These are phyloP conservation scores for Hyposmocoma kahamanoa DNA, from an alignment of 1,140 invertebrate species.

Conservation along the genomic window DNA sequence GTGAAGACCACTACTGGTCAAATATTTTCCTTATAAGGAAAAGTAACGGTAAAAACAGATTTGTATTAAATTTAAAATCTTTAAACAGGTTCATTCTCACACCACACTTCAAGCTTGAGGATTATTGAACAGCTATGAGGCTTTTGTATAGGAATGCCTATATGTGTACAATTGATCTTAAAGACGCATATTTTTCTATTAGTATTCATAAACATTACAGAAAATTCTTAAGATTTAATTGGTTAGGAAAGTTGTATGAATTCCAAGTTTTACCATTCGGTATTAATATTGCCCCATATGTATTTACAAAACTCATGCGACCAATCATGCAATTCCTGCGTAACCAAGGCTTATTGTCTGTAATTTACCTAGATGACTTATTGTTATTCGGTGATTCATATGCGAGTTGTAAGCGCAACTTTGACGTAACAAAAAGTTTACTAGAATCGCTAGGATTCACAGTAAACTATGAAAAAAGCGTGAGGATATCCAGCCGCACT, in stretches of 20 bases:
- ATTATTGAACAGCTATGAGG: constrained; percentile 3
- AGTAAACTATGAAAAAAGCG: constrained; percentile 5
- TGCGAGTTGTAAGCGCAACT: background rate
- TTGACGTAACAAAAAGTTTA: background rate
- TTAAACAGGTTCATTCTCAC: background rate
- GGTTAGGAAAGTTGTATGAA: constrained; percentile 1
- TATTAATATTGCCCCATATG: background rate
- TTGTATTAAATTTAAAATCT: constrained; percentile 3
- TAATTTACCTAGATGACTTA: constrained; percentile 1
- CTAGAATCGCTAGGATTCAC: constrained; percentile 4
- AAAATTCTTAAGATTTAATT: constrained; percentile 6
- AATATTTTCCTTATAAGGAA: constrained; percentile 1
- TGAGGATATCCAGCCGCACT: background rate
- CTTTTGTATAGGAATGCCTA: background rate
- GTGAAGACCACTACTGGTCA: constrained; percentile 10
- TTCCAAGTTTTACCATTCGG: constrained; percentile 2
- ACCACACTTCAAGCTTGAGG: constrained; percentile 5
- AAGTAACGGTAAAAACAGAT: constrained; percentile 1
- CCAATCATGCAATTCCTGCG: background rate
- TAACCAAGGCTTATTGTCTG: background rate
- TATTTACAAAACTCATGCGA: background rate
- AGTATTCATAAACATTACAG: background rate
- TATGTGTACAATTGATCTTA: constrained; percentile 1
- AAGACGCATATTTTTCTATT: constrained; percentile 8
- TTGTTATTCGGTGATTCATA: background rate